A percentile compares a stretch with the other conserved stretches of the same genome.
Conservation (phyloP, 2,113 vertebrate species). For the Mola mola region DNA sequence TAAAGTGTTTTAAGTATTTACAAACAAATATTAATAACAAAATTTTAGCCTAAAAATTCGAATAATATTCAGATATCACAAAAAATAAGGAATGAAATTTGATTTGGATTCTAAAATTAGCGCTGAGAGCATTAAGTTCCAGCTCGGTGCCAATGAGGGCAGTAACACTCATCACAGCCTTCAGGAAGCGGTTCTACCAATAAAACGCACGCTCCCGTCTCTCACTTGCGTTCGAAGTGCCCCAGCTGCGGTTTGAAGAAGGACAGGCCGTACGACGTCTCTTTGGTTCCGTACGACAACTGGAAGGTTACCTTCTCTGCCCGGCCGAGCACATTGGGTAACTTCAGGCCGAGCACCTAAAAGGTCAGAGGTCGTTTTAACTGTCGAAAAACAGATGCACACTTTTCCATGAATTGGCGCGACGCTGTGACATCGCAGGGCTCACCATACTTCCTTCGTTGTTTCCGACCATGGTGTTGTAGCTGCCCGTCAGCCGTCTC, state of each 20-base stretch:
- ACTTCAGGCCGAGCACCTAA: constrained; percentile 93
- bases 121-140: no score
- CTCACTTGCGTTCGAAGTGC: constrained; percentile 93
- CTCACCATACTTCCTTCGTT: constrained; percentile 98
- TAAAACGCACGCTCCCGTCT: no score
- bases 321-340: constrained; percentile 92
- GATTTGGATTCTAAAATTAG: no score
- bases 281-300: constrained; percentile 98
- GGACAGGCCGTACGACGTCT: constrained; percentile 95
- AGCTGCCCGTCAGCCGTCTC: constrained; percentile 92
- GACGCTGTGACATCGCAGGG: neutral
- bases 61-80: no score
- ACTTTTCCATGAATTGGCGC: neutral
- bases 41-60: no score
- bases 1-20: no score
- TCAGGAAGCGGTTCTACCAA: no score
- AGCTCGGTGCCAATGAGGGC: no score
- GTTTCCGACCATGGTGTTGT: constrained; percentile 98
- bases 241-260: constrained; percentile 96
- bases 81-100: no score
- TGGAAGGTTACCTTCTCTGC: constrained; percentile 96
- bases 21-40: no score
- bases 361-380: neutral
- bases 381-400: neutral
- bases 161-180: no score